These are phyloP conservation scores for Gobionotothen gibberifrons DNA, from an alignment of 2,797 vertebrate genomes.

Conservation along the genomic window DNA sequence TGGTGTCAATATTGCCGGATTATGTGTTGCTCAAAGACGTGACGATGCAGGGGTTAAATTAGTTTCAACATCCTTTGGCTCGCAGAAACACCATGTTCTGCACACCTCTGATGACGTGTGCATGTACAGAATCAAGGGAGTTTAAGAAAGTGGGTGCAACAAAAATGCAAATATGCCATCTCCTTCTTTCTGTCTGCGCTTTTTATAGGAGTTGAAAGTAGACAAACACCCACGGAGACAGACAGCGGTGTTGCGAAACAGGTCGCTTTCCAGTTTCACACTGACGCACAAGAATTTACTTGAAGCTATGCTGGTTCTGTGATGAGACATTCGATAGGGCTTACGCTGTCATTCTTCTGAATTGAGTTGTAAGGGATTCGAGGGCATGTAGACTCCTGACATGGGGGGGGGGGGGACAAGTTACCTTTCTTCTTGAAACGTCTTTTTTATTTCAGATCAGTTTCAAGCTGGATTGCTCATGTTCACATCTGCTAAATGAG, in stretches of 20 bases:
- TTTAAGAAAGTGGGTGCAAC: constrained; percentile 18
- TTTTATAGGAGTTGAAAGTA: constrained; percentile 79
- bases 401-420: neutral
- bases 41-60: neutral
- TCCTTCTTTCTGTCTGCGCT: constrained; percentile 46
- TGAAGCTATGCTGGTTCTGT: constrained; percentile 24
- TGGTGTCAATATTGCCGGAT: neutral
- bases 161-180: constrained; percentile 49
- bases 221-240: constrained; percentile 75
- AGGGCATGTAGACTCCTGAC: constrained; percentile 9
- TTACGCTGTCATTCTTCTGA: neutral
- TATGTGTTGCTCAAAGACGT: neutral
- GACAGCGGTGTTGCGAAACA: constrained; percentile 62
- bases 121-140: constrained; percentile 14
- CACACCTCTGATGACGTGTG: constrained; percentile 27
- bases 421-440: neutral
- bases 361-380: neutral
- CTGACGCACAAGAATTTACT: constrained; percentile 44
- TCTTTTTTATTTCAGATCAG: constrained; percentile 20
- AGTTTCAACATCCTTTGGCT: constrained; percentile 17
- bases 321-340: constrained; percentile 26
- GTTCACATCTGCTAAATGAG: constrained; percentile 50
- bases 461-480: constrained; percentile 34
- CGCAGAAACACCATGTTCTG: neutral
- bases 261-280: constrained; percentile 59